Evolutionary conservation across 2,888 invertebrate genomes (phyloP), one percentile per base, ranked within the genome.

Genomic region (Crossocerus cetratus): DNA sequence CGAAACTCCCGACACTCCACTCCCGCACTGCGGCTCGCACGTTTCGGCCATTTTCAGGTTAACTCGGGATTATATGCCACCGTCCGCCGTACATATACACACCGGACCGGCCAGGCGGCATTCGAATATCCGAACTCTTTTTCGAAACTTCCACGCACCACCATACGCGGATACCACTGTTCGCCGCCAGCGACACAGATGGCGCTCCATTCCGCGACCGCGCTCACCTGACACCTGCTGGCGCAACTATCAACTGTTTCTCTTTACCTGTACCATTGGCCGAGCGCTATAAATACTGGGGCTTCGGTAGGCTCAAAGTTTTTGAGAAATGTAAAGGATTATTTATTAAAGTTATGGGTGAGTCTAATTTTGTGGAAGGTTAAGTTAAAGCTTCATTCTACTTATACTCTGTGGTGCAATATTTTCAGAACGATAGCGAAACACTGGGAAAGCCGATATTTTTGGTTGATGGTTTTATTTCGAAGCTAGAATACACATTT

Each of bases 31-130:
- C 65, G 86, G 78, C 80, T 84, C 87, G 66, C 81, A 79, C 82
- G 86, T 81, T 80, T 88, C 87, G 83, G 88, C 88, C 88, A 88
- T 88, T 87, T 88, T 87, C 82, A 84, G 83, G 81, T 86, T 86
- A 85, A 86, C 86, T 85, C 83, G 78, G 72, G 80, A 84, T 84
- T 83, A 86, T 84, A 86, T 80, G 8, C 32, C 32, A 32, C 32
- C 32, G 32, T 32, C 32, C 32, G 32, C 32, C 8, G 32, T 32
- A 32, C 32, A 32, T 32, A 32, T 32, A 77, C 83, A 82, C 78
- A 76, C 74, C 74, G 81, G 74, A 72, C 76, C 80, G 81, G 76
- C 76, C 81, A 78, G 74, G 78, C 76, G 78, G 83, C 84, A 82
- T 86, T 86, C 86, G 85, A 85, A 83, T 32, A 32, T 82, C 81